Conservation (phyloP, 1,140 invertebrate genomes). For the Lamellibrachia luymesi region DNA sequence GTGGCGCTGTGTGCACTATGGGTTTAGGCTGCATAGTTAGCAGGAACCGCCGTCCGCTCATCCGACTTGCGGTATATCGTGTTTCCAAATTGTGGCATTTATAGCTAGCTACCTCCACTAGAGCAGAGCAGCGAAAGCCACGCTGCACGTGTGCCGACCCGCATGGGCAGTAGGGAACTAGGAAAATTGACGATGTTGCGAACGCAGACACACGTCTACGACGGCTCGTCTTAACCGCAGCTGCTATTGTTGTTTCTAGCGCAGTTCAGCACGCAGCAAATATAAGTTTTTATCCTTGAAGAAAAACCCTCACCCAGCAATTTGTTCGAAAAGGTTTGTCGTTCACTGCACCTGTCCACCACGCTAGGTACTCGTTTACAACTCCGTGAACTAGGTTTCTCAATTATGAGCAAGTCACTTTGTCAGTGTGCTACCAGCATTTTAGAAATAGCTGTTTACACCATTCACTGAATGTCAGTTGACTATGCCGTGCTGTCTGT, state of each 20-base stretch:
- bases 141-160: neutral
- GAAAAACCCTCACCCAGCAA: too few relatives aligned
- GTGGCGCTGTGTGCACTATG: neutral
- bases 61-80: neutral
- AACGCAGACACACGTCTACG: neutral
- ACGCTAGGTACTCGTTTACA: too few relatives aligned
- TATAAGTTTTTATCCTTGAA: too few relatives aligned
- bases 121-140: neutral
- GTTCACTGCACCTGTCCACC: too few relatives aligned
- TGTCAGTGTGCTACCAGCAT: too few relatives aligned
- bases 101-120: neutral
- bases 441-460: neutral
- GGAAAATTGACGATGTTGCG: neutral
- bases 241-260: neutral
- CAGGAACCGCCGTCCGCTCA: neutral
- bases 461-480: neutral
- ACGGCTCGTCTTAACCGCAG: neutral
- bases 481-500: neutral
- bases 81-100: neutral
- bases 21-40: neutral
- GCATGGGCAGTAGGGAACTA: neutral
- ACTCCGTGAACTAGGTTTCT: too few relatives aligned
- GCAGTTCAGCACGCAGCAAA: neutral
- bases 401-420: too few relatives aligned
- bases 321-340: too few relatives aligned